Evolutionary conservation across 2,888 invertebrate genomes (phyloP), one percentile per base, ranked within the genome.

Genomic region (Syritta pipiens): DNA sequence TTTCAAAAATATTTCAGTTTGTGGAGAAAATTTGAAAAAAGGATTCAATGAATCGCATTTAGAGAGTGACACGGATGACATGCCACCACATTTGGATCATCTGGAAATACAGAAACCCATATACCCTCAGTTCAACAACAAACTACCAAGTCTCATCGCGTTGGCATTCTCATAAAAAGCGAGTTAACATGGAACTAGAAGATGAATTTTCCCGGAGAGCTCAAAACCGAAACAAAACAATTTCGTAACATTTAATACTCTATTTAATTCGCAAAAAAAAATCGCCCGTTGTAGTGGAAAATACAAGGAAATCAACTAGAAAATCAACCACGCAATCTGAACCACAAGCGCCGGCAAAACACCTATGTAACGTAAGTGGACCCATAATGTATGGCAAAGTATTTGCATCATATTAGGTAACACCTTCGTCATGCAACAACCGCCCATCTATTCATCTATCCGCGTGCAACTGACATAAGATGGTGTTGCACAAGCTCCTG

Each of bases 401-500:
- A 77, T 72, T 71, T 77, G 77, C 77, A 77, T 77, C 77, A 77
- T 77, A 77, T 77, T 60, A 60, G 24, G 65, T 77, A 77, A 77
- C 77, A 77, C 77, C 77, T 77, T 65, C 65, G 71, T 77, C 77
- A 77, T 77, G 77, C 77, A 72, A 71, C 42, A 71, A 55, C 77
- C 77, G 77, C 76, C 76, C 76, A 76, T 59, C 51, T 49, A 75
- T 60, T 75, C 68, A 68, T 49, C 53, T 68, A 42, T 53, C 35
- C 44, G 40, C 32, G 44, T 59, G 55, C 53, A n/a, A 26, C 71
- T 53, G 65, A 42, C 65, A 65, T 65, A 65, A 71, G 71, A n/a
- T n/a, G n/a, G 53, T 65, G 71, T 77, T 77, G 71, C 77, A 77
- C 65, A 77, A 77, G 65, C 71, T 77, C 55, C 77, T 77, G 65